Percentiles rank a stretch among this genome's conserved stretches.
phyloP scores from a whole-genome alignment of 2,888 invertebrate species.

The Aphodius granarius region DNA sequence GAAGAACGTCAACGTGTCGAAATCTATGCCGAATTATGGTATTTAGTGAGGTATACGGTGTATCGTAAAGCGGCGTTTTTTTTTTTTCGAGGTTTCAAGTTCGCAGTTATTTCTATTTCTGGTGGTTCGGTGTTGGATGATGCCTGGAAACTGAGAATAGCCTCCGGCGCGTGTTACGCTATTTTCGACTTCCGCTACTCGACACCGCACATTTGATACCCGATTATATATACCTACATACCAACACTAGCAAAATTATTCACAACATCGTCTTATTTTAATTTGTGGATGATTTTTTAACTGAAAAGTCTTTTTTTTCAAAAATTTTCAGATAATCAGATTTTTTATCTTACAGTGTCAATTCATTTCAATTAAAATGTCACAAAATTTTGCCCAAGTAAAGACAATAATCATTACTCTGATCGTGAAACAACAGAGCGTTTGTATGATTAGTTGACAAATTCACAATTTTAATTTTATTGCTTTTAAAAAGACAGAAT shows the following conservation, averaged over 20 bases:
- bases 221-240: constrained; percentile 16
- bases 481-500: no score
- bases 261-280: neutral
- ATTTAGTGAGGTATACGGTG: neutral
- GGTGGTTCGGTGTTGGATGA: constrained; percentile 38
- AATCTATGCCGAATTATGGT: neutral
- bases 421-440: no score
- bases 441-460: no score
- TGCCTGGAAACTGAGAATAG: constrained; percentile 44
- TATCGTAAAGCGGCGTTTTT: constrained; percentile 20
- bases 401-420: no score
- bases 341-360: no score
- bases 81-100: constrained; percentile 35
- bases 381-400: no score
- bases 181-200: constrained; percentile 44
- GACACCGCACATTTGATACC: constrained; percentile 39
- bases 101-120: constrained; percentile 41
- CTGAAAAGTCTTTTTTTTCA: no score
- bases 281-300: no score
- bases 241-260: neutral
- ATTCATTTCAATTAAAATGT: no score
- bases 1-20: neutral
- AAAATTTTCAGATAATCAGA: no score
- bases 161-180: constrained; percentile 37
- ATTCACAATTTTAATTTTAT: no score